Evolutionary conservation across 2,888 invertebrate species (phyloP).

Genomic region (Busseola fusca): DNA sequence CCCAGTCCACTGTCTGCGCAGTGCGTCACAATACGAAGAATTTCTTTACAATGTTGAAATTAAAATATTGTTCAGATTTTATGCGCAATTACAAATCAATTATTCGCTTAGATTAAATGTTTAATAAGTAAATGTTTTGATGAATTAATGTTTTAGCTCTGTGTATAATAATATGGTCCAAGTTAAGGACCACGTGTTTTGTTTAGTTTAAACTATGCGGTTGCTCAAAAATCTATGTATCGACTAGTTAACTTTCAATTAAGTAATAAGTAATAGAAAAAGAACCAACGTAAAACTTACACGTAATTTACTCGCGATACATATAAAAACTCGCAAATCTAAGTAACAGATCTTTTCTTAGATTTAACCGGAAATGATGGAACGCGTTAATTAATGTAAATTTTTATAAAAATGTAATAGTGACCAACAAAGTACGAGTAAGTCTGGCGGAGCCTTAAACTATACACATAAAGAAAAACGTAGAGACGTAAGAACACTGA

Average conservation of each 20-base stretch:
- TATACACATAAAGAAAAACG: constrained; percentile 10
- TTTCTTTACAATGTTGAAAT: constrained; percentile 41
- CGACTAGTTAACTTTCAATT: background rate
- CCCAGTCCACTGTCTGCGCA: constrained; percentile 14
- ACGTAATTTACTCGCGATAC: constrained; percentile 18
- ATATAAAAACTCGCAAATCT: background rate
- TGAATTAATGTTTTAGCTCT: constrained; percentile 15
- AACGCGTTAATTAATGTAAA: constrained; percentile 10
- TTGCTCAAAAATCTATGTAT: constrained; percentile 5
- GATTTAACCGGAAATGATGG: constrained; percentile 5
- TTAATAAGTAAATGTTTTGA: constrained; percentile 20
- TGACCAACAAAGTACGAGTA: constrained; percentile 26
- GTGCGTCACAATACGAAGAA: constrained; percentile 49
- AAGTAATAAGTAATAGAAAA: constrained; percentile 5
- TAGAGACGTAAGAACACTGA: constrained; percentile 15
- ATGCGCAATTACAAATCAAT: constrained; percentile 30
- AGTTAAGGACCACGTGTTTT: constrained; percentile 9
- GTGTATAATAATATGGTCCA: constrained; percentile 10
- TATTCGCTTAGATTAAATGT: constrained; percentile 29
- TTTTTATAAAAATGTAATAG: constrained; percentile 14
- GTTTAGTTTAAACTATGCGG: background rate
- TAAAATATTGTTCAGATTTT: constrained; percentile 42
- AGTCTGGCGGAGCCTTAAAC: constrained; percentile 34
- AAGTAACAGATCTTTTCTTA: constrained; percentile 2
- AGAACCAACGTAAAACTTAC: constrained; percentile 15